These are phyloP conservation scores for Spilarctia lutea DNA, from an alignment of 2,888 invertebrate species.

Conservation along the genomic window DNA sequence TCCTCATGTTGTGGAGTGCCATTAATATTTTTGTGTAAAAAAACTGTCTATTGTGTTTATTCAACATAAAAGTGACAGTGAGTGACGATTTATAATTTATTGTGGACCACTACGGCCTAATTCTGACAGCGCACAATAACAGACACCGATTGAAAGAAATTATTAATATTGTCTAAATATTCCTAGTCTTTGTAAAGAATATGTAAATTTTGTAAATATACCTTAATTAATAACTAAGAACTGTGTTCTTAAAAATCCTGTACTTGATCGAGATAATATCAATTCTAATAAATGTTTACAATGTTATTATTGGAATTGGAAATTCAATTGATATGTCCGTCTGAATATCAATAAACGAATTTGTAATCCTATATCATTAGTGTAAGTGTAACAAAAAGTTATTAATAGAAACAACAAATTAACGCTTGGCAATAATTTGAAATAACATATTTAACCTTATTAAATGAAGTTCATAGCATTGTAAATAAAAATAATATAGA, in stretches of 20 bases:
- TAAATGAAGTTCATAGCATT: conserved; percentile 40
- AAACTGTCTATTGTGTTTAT: conserved; percentile 35
- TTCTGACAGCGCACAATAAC: conserved; percentile 49
- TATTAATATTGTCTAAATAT: conserved; percentile 63
- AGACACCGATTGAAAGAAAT: conserved; percentile 51
- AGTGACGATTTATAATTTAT: conserved; percentile 30
- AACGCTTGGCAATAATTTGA: conserved; percentile 84
- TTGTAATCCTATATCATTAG: conserved; percentile 84
- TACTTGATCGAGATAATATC: conserved; percentile 62
- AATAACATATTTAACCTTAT: conserved; percentile 51
- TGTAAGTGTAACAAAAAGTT: conserved; percentile 65
- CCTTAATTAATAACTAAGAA: conserved; percentile 48
- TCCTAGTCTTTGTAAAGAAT: conserved; percentile 79
- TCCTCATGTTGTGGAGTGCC: conserved; percentile 62
- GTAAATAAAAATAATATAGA: conserved; percentile 43
- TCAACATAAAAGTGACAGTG: conserved; percentile 38
- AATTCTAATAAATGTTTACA: conserved; percentile 71
- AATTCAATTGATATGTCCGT: conserved; percentile 81
- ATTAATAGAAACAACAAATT: conserved; percentile 68
- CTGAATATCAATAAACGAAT: conserved; percentile 84
- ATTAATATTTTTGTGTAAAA: conserved; percentile 42
- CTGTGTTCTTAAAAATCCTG: conserved; percentile 43
- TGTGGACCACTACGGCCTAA: conserved; percentile 48
- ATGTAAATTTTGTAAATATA: conserved; percentile 77
- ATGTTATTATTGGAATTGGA: conserved; percentile 79